Evolutionary conservation across 2,888 invertebrate genomes (phyloP), one percentile per base, ranked within the genome.

Genomic region (Dryococelus australis): DNA sequence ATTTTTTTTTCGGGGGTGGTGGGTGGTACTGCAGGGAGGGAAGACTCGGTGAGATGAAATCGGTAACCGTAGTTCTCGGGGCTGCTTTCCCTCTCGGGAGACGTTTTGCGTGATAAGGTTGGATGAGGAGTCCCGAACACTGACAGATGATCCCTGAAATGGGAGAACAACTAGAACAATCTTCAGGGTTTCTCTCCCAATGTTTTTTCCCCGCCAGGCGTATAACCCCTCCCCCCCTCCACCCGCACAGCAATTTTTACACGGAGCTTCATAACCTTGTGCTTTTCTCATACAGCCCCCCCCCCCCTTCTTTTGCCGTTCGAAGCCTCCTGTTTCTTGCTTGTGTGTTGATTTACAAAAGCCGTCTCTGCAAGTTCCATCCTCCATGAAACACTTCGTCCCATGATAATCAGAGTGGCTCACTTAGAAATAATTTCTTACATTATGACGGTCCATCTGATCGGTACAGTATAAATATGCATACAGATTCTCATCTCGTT

Each of bases 21-120:
- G 65, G n/a, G n/a, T 8, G 65, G 65, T 65, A 35, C 35, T 35
- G 47, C 20, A n/a, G 65, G 65, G 65, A 65, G n/a, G 24, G 43
- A 83, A 35, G 43, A 12, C 83, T 28, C 35, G 83, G 35, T n/a
- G 35, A 83, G 83, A 83, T 83, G 28, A 83, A 83, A 83, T 83
- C 83, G 83, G 83, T 65, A 65, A 65, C 83, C 83, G 28, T 83
- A 83, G 83, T 83, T 83, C 20, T 28, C 83, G 35, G 35, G 43
- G 83, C 83, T 35, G 20, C 13, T 35, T 24, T 83, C 24, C 83
- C 83, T 83, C 83, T 43, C 83, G 83, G 28, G 83, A 43, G 83
- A 43, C 83, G 83, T 83, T 83, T 28, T 35, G 83, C 43, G 35
- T 83, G 43, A 83, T 28, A 83, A 83, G 43, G 43, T 35, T 83